phyloP scores from a whole-genome alignment of 2,888 invertebrate genomes.

The Brachyptera putata region DNA sequence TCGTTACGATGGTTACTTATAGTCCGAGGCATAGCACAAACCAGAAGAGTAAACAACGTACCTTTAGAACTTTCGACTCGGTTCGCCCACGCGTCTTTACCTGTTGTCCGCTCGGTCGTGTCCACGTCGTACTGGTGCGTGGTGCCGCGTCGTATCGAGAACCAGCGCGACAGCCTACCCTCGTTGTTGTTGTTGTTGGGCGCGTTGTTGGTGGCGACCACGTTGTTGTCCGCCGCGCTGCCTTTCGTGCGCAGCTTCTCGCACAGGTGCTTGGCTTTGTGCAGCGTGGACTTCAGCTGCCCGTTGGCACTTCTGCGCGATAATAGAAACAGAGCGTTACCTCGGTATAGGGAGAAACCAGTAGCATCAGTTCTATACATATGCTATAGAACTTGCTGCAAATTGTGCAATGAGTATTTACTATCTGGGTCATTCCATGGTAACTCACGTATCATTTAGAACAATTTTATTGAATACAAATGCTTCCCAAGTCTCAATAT shows the following conservation, averaged over 20 bases:
- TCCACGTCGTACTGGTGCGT: slow-evolving; percentile 77
- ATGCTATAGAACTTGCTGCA: too few relatives aligned
- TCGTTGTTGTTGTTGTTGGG: slow-evolving; percentile 38
- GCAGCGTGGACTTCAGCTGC: slow-evolving; percentile 73
- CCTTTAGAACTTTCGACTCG: neutral
- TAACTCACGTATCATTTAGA: too few relatives aligned
- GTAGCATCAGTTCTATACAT: too few relatives aligned
- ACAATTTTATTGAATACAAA: too few relatives aligned
- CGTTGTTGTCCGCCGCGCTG: slow-evolving; percentile 27
- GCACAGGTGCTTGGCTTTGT: slow-evolving; percentile 76
- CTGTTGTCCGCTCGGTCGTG: slow-evolving; percentile 46
- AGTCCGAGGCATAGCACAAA: too few relatives aligned
- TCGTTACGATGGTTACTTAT: too few relatives aligned
- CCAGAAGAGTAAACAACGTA: too few relatives aligned
- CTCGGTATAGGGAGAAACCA: too few relatives aligned
- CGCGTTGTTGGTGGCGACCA: slow-evolving; percentile 39
- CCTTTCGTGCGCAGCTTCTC: slow-evolving; percentile 61
- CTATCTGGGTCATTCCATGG: too few relatives aligned
- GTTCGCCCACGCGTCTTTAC: too few relatives aligned
- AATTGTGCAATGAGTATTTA: too few relatives aligned
- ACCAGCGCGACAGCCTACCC: slow-evolving; percentile 80
- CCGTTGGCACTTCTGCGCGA: slow-evolving; percentile 63
- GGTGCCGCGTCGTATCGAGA: slow-evolving; percentile 78
- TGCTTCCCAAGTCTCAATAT: too few relatives aligned
- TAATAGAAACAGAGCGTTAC: slow-evolving; percentile 14